Base-by-base conservation (phyloP, 2,888 invertebrate species). In the Cepaea hortensis region DNA sequence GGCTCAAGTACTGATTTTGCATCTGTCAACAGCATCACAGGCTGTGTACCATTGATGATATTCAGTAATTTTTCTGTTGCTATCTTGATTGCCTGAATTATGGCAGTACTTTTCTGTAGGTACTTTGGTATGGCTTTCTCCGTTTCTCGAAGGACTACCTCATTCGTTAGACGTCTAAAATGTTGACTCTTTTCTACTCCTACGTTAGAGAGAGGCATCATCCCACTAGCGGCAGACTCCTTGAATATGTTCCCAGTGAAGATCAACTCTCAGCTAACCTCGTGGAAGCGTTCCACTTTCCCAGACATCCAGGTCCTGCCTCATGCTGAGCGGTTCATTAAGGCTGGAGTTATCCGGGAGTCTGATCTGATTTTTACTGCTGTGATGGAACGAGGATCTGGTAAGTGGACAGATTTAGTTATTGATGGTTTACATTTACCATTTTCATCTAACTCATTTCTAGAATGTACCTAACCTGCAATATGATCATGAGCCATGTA, bases 301-400 rank as follows among this genome's bases (percentile, higher is more conserved):
- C 96, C 96, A 20, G 96, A 96, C 90, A 96, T 96, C 93, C 95
- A 89, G 62, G 95, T 90, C 18, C 84, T 91, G 46, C 91, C 93
- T 0, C 90, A 93, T 85, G 91, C 93, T 0, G 88, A 90, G 85
- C 48, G 85, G 15, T 86, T 92, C 4, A 87, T 92, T 7, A 88
- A 90, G 3, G 87, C 88, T 9, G 91, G 96, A 18, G 94, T 96
- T 3, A 92, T 91, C 18, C 88, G 89, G n/a, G 91, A 91, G 61
- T 88, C 89, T 5, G 93, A 93, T 87, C 85, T 94, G 68, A 92
- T 97, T 91, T 98, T 97, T 94, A 96, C 96, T 91, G 97, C 97
- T n/a, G 95, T 96, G 35, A 95, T 98, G 89, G 96, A 96, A n/a
- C 95, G 98, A 90, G 97, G 96, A 86, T 96, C 96, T 90, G 96